Base-by-base conservation (phyloP, 2,888 invertebrate species). In the Pasiphila rectangulata region DNA sequence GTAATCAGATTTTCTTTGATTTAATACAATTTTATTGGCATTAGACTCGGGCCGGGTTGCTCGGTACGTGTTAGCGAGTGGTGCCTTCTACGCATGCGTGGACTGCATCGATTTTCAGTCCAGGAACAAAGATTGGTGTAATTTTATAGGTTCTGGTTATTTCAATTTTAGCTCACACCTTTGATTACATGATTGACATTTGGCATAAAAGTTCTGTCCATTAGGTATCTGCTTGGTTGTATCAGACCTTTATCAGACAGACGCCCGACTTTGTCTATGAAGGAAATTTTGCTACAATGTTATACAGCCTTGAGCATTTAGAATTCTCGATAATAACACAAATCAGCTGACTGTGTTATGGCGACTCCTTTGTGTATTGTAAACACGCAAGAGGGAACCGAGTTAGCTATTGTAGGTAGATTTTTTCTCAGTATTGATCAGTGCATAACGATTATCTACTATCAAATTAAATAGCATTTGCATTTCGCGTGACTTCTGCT, bases 21-120 rank as follows among this genome's bases (percentile, higher is more conserved):
- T 36, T 41, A 30, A n/a, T n/a, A n/a, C n/a, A n/a, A n/a, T n/a
- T n/a, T n/a, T n/a, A n/a, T n/a, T n/a, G n/a, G n/a, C n/a, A n/a
- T n/a, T n/a, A n/a, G n/a, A n/a, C n/a, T 29, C 34, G 36, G 12
- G 24, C 21, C 29, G 29, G 39, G 36, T 15, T 40, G 45, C 34
- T 17, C 17, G 34, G 37, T 45, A 40, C 7, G 38, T 45, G 40
- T 40, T 54, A 57, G 52, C 59, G 59, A 60, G 58, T 51, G 56
- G 51, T 51, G 59, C 15, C 23, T 29, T 54, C 40, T 39, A 64
- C 84, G 84, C 83, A 83, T 81, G 85, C 84, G 83, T 61, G 71
- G 12, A 53, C 23, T 27, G 23, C 74, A 85, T 86, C 73, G 85
- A 86, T 86, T 85, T 81, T 82, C 72, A 82, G 75, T 68, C 75